Evolutionary conservation across 1,140 invertebrate species (phyloP).

Genomic region (Dreissena rostriformis): DNA sequence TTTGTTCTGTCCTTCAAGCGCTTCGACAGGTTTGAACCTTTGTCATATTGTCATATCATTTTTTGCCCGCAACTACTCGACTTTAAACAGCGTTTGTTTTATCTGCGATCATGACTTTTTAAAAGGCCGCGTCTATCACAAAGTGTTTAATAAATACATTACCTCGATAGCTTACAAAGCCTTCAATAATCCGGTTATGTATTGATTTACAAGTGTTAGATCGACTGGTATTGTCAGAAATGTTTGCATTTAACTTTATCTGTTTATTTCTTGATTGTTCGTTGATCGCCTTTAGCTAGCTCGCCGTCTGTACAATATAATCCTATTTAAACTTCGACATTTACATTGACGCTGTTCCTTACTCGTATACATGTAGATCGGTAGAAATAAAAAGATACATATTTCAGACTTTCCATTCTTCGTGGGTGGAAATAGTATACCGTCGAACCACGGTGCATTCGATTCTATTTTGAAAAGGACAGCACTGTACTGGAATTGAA

Average conservation of each 20-base stretch:
- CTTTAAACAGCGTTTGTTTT: neutral
- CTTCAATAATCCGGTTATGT: neutral
- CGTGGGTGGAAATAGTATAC: neutral
- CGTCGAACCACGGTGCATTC: neutral
- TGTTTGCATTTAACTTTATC: neutral
- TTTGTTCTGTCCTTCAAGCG: too few relatives aligned
- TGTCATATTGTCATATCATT: neutral
- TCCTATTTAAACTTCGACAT: neutral
- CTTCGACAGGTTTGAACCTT: too few relatives aligned
- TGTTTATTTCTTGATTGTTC: neutral
- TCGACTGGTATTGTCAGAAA: neutral
- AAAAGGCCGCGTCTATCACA: neutral
- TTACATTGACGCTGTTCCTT: neutral
- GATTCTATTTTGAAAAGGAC: too few relatives aligned
- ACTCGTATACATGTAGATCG: neutral
- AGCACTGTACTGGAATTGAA: too few relatives aligned
- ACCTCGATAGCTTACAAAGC: slow-evolving; percentile 4
- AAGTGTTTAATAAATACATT: slow-evolving; percentile 5
- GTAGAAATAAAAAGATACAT: neutral
- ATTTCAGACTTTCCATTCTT: neutral
- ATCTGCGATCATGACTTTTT: neutral
- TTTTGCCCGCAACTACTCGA: neutral
- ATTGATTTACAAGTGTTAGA: slow-evolving; percentile 6
- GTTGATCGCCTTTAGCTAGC: neutral
- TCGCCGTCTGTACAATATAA: neutral